A percentile compares a stretch with the other conserved stretches of the same genome.
Evolutionary conservation across 1,140 invertebrate genomes (phyloP).

Genomic region (Drosophila erecta): DNA sequence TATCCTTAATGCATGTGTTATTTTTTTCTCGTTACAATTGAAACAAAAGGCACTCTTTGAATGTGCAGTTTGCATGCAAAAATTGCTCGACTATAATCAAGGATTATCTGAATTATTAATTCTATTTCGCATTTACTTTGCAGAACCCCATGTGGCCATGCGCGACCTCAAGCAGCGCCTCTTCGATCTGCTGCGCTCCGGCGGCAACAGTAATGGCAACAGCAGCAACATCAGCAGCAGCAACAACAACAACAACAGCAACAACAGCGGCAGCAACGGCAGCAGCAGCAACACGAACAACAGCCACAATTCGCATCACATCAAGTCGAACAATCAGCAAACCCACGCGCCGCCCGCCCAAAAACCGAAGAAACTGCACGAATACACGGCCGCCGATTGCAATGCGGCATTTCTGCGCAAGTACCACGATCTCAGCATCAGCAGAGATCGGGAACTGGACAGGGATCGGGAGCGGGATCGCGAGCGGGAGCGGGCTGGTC

Average conservation of each 20-base stretch:
- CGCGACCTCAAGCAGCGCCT: slow-evolving; percentile 82
- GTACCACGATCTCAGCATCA: slow-evolving; percentile 68
- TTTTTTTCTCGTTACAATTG: no score
- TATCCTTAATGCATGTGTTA: neutral
- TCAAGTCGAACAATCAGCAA: slow-evolving; percentile 9
- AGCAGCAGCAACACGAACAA: slow-evolving; percentile 22
- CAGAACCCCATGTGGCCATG: slow-evolving; percentile 63
- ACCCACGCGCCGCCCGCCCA: slow-evolving; percentile 21
- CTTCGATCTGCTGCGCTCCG: slow-evolving; percentile 74
- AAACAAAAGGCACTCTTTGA: no score
- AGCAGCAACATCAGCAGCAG: slow-evolving; percentile 8
- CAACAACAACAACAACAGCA: slow-evolving; percentile 12
- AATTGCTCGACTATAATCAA: no score
- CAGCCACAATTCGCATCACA: slow-evolving; percentile 20
- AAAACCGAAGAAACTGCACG: slow-evolving; percentile 75
- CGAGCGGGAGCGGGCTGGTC: slow-evolving; percentile 18
- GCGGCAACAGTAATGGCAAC: slow-evolving; percentile 54
- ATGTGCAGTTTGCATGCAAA: no score
- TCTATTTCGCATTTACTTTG: neutral
- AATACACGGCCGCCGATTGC: slow-evolving; percentile 75
- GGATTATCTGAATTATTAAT: no score
- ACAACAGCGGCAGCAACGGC: slow-evolving; percentile 5
- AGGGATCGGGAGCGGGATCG: slow-evolving; percentile 33
- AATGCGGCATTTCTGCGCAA: slow-evolving; percentile 76
- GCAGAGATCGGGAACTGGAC: slow-evolving; percentile 29